These are phyloP conservation scores for Electrona antarctica DNA, from an alignment of 2,113 vertebrate genomes.

Conservation along the genomic window DNA sequence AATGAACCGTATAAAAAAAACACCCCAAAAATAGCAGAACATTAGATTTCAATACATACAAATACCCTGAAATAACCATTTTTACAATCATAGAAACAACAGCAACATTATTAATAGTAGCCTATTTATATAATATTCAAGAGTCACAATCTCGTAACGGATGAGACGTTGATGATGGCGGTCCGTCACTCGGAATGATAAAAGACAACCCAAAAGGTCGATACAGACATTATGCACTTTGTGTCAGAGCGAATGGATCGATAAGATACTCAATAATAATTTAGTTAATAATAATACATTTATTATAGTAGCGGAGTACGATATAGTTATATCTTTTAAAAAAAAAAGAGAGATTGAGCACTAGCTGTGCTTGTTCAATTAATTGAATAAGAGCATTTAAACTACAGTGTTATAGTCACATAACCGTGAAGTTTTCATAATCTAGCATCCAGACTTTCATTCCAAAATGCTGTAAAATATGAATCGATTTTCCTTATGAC, in stretches of 20 bases:
- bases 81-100: slow-evolving; percentile 74
- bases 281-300: slow-evolving; percentile 68
- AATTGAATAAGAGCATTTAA: slow-evolving; percentile 14
- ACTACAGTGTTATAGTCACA: not conserved
- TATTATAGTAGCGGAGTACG: slow-evolving; percentile 67
- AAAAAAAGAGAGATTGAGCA: slow-evolving; percentile 49
- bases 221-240: slow-evolving; percentile 77
- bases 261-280: slow-evolving; percentile 60
- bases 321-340: slow-evolving; percentile 65
- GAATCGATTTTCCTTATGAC: too few relatives aligned
- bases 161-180: slow-evolving; percentile 41
- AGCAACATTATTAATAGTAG: slow-evolving; percentile 49
- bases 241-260: slow-evolving; percentile 49
- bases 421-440: not conserved
- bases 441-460: not conserved
- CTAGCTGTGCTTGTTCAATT: slow-evolving; percentile 36
- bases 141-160: slow-evolving; percentile 69
- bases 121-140: slow-evolving; percentile 59
- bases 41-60: slow-evolving; percentile 56
- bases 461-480: too few relatives aligned
- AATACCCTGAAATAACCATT: slow-evolving; percentile 73
- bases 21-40: slow-evolving; percentile 33
- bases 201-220: slow-evolving; percentile 67
- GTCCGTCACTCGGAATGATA: slow-evolving; percentile 69
- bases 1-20: slow-evolving; percentile 53